Evolutionary conservation across 2,113 vertebrate genomes (phyloP).

Genomic region (Nycticorax nycticorax): DNA sequence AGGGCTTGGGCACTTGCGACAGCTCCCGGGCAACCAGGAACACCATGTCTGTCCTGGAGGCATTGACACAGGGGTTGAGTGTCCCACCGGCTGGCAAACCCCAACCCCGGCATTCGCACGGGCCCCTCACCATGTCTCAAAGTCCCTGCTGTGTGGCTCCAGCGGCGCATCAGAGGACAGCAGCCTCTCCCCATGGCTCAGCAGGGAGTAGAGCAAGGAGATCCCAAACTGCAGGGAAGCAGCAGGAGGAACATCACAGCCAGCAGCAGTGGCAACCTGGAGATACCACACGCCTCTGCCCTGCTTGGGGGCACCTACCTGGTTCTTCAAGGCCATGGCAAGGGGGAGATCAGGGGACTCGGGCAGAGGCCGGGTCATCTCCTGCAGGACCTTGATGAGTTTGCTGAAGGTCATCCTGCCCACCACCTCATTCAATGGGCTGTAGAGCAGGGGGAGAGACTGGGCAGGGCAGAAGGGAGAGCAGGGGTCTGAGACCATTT

Average conservation of each 20-base stretch:
- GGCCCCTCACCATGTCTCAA: constrained; percentile 82
- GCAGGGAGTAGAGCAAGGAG: constrained; percentile 89
- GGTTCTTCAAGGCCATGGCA: constrained; percentile 86
- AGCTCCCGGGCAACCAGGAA: constrained; percentile 89
- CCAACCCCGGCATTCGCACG: rapidly evolving
- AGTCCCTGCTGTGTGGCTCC: constrained; percentile 80
- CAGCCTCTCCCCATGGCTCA: constrained; percentile 90
- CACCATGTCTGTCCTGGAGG: constrained; percentile 85
- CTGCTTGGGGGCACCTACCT: constrained; percentile 70
- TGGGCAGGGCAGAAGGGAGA: constrained; percentile 43
- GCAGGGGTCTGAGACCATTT: not conserved
- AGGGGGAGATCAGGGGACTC: constrained; percentile 71
- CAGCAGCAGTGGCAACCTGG: rapidly evolving
- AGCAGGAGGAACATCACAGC: not conserved
- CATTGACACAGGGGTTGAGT: not conserved
- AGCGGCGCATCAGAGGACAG: constrained; percentile 80
- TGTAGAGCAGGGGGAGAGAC: constrained; percentile 87
- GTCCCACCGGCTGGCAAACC: rapidly evolving
- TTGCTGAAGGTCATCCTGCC: constrained; percentile 82
- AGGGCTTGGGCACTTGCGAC: constrained; percentile 78
- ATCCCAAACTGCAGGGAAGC: constrained; percentile 85
- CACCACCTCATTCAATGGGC: constrained; percentile 80
- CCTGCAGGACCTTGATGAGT: constrained; percentile 83
- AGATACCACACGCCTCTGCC: rapidly evolving
- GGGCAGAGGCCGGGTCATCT: constrained; percentile 70